Evolutionary conservation across 2,797 vertebrate genomes (phyloP).

Genomic region (Rachycentron canadum): DNA sequence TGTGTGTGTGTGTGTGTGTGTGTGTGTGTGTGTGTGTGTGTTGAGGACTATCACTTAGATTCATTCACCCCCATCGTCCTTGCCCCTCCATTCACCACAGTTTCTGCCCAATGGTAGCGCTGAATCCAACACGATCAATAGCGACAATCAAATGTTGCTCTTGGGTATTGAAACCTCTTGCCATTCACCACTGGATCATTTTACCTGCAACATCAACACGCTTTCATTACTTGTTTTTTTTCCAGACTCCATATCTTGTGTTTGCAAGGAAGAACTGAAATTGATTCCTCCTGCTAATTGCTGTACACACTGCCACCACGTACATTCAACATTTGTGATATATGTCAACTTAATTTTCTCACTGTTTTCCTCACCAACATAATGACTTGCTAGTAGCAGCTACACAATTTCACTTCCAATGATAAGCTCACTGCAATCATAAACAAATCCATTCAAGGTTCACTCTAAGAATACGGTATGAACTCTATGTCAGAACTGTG

Average conservation of each 20-base stretch:
- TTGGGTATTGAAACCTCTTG: slow-evolving; percentile 61
- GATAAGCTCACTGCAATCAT: slow-evolving; percentile 22
- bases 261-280: slow-evolving; percentile 53
- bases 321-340: slow-evolving; percentile 39
- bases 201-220: slow-evolving; percentile 58
- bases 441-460: slow-evolving; percentile 9
- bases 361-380: slow-evolving; percentile 17
- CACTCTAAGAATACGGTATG: slow-evolving; percentile 2
- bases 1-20: slow-evolving; percentile 30
- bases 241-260: slow-evolving; percentile 30
- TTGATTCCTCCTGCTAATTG: slow-evolving; percentile 66
- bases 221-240: slow-evolving; percentile 24
- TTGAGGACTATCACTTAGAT: slow-evolving; percentile 22
- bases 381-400: slow-evolving; percentile 38
- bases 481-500: slow-evolving; percentile 5
- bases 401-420: slow-evolving; percentile 13
- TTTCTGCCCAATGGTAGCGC: slow-evolving; percentile 57
- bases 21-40: slow-evolving; percentile 21
- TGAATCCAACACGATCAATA: slow-evolving; percentile 74
- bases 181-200: slow-evolving; percentile 61
- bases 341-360: slow-evolving; percentile 60
- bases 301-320: slow-evolving; percentile 61
- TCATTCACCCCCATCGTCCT: slow-evolving; percentile 45
- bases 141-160: slow-evolving; percentile 72
- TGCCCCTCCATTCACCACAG: slow-evolving; percentile 42